Evolutionary conservation across 2,888 invertebrate genomes (phyloP).

Genomic region (Hoplodrina ambigua): DNA sequence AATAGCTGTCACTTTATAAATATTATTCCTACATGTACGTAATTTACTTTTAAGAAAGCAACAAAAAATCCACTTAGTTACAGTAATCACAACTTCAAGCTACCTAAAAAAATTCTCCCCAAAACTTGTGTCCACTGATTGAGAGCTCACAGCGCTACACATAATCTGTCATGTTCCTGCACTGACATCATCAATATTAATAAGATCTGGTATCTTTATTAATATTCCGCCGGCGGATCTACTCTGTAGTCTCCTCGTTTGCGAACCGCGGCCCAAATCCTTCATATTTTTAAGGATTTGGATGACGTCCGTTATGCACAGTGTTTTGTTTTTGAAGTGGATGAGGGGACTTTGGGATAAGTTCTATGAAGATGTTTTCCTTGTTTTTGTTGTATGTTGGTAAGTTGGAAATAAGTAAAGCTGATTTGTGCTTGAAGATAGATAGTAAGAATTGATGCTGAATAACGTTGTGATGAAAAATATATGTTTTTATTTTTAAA

Average conservation of each 20-base stretch:
- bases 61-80: no score
- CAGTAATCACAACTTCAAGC: neutral
- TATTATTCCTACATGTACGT: no score
- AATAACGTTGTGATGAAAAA: no score
- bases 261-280: conserved; percentile 54
- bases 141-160: conserved; percentile 40
- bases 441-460: no score
- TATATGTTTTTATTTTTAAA: no score
- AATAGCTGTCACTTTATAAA: no score
- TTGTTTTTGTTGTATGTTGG: neutral
- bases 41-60: no score
- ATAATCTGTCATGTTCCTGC: conserved; percentile 55
- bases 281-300: conserved; percentile 66
- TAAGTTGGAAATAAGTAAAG: neutral
- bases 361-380: conserved; percentile 5
- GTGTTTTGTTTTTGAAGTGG: conserved; percentile 55
- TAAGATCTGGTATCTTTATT: conserved; percentile 56
- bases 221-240: conserved; percentile 57
- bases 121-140: conserved; percentile 51
- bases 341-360: conserved; percentile 45
- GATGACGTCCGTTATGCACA: conserved; percentile 53
- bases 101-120: neutral
- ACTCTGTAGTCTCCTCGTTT: conserved; percentile 58
- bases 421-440: neutral
- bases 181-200: conserved; percentile 63